These are phyloP conservation scores for Drosophila sp. DNA, from an alignment of 1,140 invertebrate species.

Conservation along the genomic window DNA sequence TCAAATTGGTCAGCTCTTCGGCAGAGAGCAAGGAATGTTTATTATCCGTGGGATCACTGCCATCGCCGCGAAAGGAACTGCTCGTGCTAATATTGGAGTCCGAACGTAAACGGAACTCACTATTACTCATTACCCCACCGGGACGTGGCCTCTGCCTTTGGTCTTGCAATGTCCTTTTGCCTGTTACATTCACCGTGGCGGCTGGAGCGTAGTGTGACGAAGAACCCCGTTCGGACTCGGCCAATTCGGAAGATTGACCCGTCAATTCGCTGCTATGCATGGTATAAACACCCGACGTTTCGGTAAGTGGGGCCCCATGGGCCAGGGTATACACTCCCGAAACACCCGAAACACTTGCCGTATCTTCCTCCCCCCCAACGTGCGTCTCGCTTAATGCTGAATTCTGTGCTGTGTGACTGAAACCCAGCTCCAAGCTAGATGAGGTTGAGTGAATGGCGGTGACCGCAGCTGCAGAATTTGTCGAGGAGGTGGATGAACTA, in stretches of 20 bases:
- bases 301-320: conserved; percentile 86
- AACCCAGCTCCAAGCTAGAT: conserved; percentile 91
- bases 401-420: conserved; percentile 92
- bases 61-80: conserved; percentile 92
- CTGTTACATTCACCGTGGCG: conserved; percentile 15
- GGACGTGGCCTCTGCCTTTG: conserved; percentile 48
- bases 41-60: conserved; percentile 91
- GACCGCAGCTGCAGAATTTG: conserved; percentile 83
- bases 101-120: conserved; percentile 86
- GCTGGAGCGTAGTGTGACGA: conserved; percentile 84
- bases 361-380: conserved; percentile 83
- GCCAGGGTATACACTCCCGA: conserved; percentile 84
- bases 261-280: conserved; percentile 88
- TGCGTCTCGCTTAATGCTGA: conserved; percentile 88
- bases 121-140: conserved; percentile 61
- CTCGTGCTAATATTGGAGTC: conserved; percentile 90
- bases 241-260: conserved; percentile 79
- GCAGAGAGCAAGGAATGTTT: conserved; percentile 90
- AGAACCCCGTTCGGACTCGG: conserved; percentile 83
- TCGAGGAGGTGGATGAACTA: background rate
- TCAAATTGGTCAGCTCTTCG: conserved; percentile 91
- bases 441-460: conserved; percentile 85
- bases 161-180: background rate
- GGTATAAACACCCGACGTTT: conserved; percentile 91
- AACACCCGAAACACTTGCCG: conserved; percentile 83